These are phyloP conservation scores for Bacillus rossius DNA, from an alignment of 1,140 invertebrate genomes.

Conservation along the genomic window DNA sequence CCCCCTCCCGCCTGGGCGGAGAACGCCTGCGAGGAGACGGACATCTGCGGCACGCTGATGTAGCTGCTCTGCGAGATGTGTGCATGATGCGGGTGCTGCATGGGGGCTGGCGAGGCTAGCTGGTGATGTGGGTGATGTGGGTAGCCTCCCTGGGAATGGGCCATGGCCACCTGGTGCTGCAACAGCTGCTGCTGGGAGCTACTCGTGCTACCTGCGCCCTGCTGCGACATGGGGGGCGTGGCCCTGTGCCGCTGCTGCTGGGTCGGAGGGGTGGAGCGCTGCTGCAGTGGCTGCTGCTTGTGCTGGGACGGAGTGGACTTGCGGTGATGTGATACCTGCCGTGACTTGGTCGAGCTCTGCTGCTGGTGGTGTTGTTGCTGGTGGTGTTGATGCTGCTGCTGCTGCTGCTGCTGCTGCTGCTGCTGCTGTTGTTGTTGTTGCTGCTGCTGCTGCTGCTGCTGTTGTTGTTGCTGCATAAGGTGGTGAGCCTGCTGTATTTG, in stretches of 20 bases:
- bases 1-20: slow-evolving; percentile 42
- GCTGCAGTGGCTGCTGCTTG: slow-evolving; percentile 5
- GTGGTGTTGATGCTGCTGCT: slow-evolving; percentile 19
- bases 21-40: slow-evolving; percentile 49
- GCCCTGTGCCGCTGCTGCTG: slow-evolving; percentile 40
- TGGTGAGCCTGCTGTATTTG: slow-evolving; percentile 35
- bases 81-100: slow-evolving; percentile 3
- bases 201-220: not conserved
- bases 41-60: slow-evolving; percentile 42
- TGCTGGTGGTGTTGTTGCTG: slow-evolving; percentile 13
- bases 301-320: slow-evolving; percentile 9
- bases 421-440: slow-evolving; percentile 5
- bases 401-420: slow-evolving; percentile 11
- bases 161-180: slow-evolving; percentile 34
- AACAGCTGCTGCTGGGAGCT: slow-evolving; percentile 22
- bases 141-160: slow-evolving; percentile 31
- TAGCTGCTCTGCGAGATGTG: slow-evolving; percentile 46
- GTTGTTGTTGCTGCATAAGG: slow-evolving; percentile 34
- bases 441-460: slow-evolving; percentile 32
- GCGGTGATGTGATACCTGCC: not conserved
- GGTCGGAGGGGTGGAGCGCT: slow-evolving; percentile 10
- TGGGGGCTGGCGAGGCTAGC: slow-evolving; percentile 2
- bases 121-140: slow-evolving; percentile 20
- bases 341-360: slow-evolving; percentile 3
- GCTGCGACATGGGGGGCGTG: slow-evolving; percentile 26